Percentiles rank a stretch among this genome's conserved stretches.
These are phyloP conservation scores for Actias luna DNA, from an alignment of 2,888 invertebrate species.

Conservation along the genomic window DNA sequence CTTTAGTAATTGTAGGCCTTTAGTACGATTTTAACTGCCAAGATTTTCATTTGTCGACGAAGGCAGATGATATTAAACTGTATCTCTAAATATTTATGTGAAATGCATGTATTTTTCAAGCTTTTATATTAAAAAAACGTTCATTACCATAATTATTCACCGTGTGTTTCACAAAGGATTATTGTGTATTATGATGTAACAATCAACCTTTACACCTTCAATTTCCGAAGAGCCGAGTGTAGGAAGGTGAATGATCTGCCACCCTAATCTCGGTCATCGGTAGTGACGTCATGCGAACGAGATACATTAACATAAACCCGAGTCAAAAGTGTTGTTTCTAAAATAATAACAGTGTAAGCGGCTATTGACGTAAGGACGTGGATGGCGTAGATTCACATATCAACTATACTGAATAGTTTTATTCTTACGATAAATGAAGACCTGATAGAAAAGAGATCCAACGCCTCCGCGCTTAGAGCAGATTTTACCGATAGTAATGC, in stretches of 20 bases:
- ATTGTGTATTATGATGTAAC: conserved; percentile 71
- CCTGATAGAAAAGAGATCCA: not conserved
- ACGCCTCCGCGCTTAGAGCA: not conserved
- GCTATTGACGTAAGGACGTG: conserved; percentile 34
- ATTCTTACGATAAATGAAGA: conserved; percentile 10
- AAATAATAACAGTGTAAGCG: conserved; percentile 37
- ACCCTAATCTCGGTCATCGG: conserved; percentile 56
- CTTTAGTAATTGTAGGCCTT: not conserved
- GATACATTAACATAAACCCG: conserved; percentile 25
- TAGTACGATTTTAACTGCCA: not conserved
- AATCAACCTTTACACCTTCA: conserved; percentile 68
- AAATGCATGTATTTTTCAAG: not conserved
- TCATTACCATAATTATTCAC: too few species aligned
- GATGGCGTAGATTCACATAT: not conserved
- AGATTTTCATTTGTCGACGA: not conserved
- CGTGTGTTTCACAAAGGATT: too few species aligned
- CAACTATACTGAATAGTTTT: not conserved
- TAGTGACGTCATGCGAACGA: conserved; percentile 36
- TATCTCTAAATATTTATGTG: not conserved
- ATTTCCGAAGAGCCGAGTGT: conserved; percentile 42
- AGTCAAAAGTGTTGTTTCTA: conserved; percentile 32
- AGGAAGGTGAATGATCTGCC: conserved; percentile 50
- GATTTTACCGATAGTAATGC: not conserved
- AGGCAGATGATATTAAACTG: not conserved
- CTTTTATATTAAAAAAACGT: not conserved